phyloP scores from a whole-genome alignment of 1,140 invertebrate species.

The Aporrectodea caliginosa region DNA sequence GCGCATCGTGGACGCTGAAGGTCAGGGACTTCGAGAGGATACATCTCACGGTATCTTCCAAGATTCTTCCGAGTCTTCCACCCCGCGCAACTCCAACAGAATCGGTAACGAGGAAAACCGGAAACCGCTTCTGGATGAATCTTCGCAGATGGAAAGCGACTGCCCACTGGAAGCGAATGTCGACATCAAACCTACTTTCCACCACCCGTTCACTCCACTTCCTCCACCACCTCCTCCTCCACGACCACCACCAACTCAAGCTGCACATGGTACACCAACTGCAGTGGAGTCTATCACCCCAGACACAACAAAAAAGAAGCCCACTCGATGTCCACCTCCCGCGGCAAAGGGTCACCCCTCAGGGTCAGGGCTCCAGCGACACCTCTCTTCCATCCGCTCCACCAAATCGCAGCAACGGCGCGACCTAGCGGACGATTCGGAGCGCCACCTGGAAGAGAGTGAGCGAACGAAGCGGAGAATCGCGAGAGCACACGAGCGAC shows the following conservation, averaged over 20 bases:
- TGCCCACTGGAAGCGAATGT: neutral
- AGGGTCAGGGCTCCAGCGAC: too few relatives aligned
- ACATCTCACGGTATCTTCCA: too few relatives aligned
- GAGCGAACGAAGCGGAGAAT: slow-evolving; percentile 63
- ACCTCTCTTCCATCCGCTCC: too few relatives aligned
- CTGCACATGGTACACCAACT: too few relatives aligned
- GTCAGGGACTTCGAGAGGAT: neutral
- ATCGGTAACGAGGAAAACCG: neutral
- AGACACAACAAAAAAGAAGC: neutral
- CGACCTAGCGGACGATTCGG: neutral
- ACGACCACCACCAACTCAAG: neutral
- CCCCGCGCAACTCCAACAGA: too few relatives aligned
- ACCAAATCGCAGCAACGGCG: neutral
- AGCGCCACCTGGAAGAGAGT: neutral
- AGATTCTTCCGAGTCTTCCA: too few relatives aligned
- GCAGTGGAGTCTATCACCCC: too few relatives aligned
- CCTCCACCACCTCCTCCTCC: neutral
- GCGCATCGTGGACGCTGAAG: neutral
- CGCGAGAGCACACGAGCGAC: slow-evolving; percentile 92
- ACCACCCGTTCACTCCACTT: neutral
- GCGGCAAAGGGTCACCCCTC: too few relatives aligned
- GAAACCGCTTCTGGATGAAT: slow-evolving; percentile 1
- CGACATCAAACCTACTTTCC: neutral
- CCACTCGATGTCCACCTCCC: too few relatives aligned
- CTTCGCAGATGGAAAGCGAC: slow-evolving; percentile 15